phyloP scores from a whole-genome alignment of 1,140 invertebrate species.

The Zaprionus nigranus region DNA sequence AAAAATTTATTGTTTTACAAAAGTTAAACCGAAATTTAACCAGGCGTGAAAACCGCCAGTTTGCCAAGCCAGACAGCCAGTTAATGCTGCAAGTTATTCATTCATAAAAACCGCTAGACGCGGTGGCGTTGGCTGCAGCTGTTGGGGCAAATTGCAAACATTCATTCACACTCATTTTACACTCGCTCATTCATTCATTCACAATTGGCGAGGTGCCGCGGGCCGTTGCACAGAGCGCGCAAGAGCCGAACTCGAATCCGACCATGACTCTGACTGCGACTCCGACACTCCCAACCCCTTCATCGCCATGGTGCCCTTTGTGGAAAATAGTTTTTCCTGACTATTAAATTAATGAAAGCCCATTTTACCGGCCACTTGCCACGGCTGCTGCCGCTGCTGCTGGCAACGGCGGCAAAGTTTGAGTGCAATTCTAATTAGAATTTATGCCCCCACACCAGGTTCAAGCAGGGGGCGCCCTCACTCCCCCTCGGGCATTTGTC shows the following conservation, averaged over 20 bases:
- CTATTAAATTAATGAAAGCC: conserved; percentile 64
- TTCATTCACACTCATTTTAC: conserved; percentile 62
- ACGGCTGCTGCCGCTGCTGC: conserved; percentile 8
- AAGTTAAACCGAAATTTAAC: conserved; percentile 51
- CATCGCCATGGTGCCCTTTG: conserved; percentile 13
- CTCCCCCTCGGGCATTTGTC: conserved; percentile 51
- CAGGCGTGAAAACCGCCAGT: conserved; percentile 58
- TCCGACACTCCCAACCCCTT: neutral
- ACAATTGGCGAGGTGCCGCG: conserved; percentile 56
- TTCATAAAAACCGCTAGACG: conserved; percentile 60
- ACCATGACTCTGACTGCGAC: conserved; percentile 12
- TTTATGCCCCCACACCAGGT: conserved; percentile 65
- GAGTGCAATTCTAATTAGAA: conserved; percentile 65
- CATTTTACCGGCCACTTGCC: conserved; percentile 46
- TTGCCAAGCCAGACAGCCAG: conserved; percentile 16
- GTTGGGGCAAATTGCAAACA: conserved; percentile 73
- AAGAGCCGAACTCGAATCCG: conserved; percentile 32
- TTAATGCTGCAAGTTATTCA: conserved; percentile 67
- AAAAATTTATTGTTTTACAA: conserved; percentile 67
- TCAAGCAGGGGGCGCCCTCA: conserved; percentile 9
- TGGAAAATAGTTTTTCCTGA: conserved; percentile 50
- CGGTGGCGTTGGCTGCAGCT: conserved; percentile 41
- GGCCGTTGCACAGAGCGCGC: conserved; percentile 54
- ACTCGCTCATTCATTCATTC: conserved; percentile 64
- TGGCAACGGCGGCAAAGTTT: conserved; percentile 48